Evolutionary conservation across 1,140 invertebrate species (phyloP).

Genomic region (Eufriesea mexicana): DNA sequence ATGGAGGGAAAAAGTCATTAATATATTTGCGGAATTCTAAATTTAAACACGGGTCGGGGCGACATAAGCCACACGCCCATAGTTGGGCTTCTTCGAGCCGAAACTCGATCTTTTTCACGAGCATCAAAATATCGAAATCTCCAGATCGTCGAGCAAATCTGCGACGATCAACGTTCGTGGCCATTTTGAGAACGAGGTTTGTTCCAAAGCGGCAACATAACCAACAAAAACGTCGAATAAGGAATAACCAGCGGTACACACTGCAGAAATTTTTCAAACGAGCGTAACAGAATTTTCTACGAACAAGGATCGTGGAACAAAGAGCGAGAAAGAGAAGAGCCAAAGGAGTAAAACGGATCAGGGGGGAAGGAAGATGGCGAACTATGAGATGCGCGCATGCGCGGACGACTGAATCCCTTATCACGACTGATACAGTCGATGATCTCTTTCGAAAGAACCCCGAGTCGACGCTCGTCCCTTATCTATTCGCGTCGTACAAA

Average conservation of each 20-base stretch:
- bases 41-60: not conserved
- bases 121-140: not conserved
- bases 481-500: constrained; percentile 39
- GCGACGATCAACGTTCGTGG: no score
- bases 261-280: no score
- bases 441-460: constrained; percentile 42
- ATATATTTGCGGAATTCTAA: constrained; percentile 8
- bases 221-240: not conserved
- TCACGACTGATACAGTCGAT: constrained; percentile 38
- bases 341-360: not conserved
- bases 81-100: not conserved
- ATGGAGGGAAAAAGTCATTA: not conserved
- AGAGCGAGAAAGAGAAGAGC: not conserved
- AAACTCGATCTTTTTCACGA: not conserved
- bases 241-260: no score
- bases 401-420: constrained; percentile 9
- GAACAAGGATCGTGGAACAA: not conserved
- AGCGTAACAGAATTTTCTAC: not conserved
- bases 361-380: not conserved
- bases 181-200: no score
- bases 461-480: constrained; percentile 21
- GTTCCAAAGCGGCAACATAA: not conserved
- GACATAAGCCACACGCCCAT: not conserved
- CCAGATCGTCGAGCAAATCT: not conserved
- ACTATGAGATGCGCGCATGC: no score